Percentiles rank a stretch among this genome's conserved stretches.
phyloP scores from a whole-genome alignment of 2,113 vertebrate genomes.

The Triplophysa tibetana region DNA sequence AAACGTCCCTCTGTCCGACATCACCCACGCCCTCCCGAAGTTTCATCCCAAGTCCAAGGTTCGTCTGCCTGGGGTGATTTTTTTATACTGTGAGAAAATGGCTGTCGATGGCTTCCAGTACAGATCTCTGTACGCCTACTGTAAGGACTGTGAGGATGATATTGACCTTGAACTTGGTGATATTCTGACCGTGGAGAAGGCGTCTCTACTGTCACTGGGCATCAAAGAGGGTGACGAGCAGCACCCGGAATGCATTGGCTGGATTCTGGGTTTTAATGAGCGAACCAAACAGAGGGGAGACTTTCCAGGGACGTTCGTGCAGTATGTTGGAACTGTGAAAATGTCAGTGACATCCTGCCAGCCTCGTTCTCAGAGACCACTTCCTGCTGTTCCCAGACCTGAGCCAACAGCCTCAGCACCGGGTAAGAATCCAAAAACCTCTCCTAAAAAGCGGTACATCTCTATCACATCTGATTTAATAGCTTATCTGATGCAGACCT shows the following conservation, averaged over 20 bases:
- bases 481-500: not conserved
- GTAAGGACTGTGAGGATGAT: conserved; percentile 89
- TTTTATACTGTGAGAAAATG: conserved; percentile 65
- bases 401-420: conserved; percentile 63
- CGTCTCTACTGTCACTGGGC: conserved; percentile 81
- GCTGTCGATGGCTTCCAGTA: conserved; percentile 87
- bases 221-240: conserved; percentile 83
- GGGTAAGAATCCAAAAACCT: conserved; percentile 72
- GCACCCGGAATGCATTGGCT: conserved; percentile 82
- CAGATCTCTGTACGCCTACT: conserved; percentile 82
- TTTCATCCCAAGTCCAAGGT: conserved; percentile 28
- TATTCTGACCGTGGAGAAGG: conserved; percentile 85
- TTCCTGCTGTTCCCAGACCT: conserved; percentile 80
- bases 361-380: conserved; percentile 82
- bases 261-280: conserved; percentile 91
- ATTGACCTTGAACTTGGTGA: conserved; percentile 87
- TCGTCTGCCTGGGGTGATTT: conserved; percentile 51
- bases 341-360: conserved; percentile 79
- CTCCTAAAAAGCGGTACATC: not conserved
- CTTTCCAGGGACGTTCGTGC: conserved; percentile 91
- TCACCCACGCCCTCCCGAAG: conserved; percentile 19
- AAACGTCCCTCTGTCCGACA: conserved; percentile 48
- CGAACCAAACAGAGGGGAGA: conserved; percentile 90
- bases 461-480: not conserved
- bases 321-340: conserved; percentile 85